Evolutionary conservation across 2,888 invertebrate genomes (phyloP).

Genomic region (Cremastinae sp.): DNA sequence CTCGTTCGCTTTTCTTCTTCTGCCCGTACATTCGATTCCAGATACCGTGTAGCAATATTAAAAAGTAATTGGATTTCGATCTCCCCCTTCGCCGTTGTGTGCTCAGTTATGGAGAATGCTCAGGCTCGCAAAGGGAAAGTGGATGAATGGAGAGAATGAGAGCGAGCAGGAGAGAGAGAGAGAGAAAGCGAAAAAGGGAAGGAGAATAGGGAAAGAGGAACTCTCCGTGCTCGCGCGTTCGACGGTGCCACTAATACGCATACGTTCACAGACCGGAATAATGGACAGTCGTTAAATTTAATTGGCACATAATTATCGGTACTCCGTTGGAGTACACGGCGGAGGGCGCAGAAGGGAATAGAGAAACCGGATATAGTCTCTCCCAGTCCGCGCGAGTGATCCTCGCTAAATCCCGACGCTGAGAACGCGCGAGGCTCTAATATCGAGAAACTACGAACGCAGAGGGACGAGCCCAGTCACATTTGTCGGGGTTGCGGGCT

Average conservation of each 20-base stretch:
- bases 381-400: slow-evolving; percentile 62
- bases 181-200: slow-evolving; percentile 54
- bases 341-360: slow-evolving; percentile 22
- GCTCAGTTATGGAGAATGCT: slow-evolving; percentile 21
- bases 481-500: slow-evolving; percentile 50
- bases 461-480: slow-evolving; percentile 61
- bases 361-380: slow-evolving; percentile 49
- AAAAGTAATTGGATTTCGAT: slow-evolving; percentile 77
- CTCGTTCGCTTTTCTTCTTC: slow-evolving; percentile 28
- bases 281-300: slow-evolving; percentile 78
- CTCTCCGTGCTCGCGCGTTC: slow-evolving; percentile 48
- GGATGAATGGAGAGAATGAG: slow-evolving; percentile 27
- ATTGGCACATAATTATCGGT: slow-evolving; percentile 77
- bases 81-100: slow-evolving; percentile 61
- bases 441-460: slow-evolving; percentile 68
- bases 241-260: slow-evolving; percentile 49
- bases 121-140: slow-evolving; percentile 44
- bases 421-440: slow-evolving; percentile 66
- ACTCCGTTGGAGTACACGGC: slow-evolving; percentile 38
- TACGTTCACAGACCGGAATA: slow-evolving; percentile 70
- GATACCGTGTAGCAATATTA: slow-evolving; percentile 69
- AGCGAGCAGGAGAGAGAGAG: slow-evolving; percentile 33
- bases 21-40: slow-evolving; percentile 65
- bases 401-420: slow-evolving; percentile 68
- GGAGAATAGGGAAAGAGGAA: slow-evolving; percentile 16